A percentile compares a stretch with the other conserved stretches of the same genome.
phyloP scores from a whole-genome alignment of 2,797 vertebrate genomes.

The Podarcis lilfordi region DNA sequence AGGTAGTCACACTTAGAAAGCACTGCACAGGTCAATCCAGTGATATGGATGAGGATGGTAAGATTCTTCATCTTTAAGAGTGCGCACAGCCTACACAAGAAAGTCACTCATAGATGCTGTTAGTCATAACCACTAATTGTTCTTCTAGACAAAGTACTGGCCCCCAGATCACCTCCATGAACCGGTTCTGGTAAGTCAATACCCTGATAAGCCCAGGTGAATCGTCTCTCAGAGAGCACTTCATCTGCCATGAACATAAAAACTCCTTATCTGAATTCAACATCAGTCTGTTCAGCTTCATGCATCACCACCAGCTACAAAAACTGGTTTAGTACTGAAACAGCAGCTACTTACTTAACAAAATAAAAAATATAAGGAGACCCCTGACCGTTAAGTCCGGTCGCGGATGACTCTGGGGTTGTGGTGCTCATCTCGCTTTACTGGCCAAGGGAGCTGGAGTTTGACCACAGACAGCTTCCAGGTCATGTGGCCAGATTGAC shows the following conservation, averaged over 20 bases:
- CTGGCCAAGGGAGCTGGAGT: too few species aligned
- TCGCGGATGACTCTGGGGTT: too few species aligned
- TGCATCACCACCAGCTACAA: background rate
- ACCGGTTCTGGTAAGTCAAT: background rate
- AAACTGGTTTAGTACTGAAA: background rate
- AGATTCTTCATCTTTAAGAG: background rate
- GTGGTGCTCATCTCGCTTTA: too few species aligned
- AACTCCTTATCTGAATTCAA: background rate
- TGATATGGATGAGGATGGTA: background rate
- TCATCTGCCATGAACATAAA: background rate
- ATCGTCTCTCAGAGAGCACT: background rate
- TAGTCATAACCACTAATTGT: background rate
- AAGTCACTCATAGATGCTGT: background rate
- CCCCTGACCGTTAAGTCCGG: too few species aligned
- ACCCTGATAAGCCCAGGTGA: background rate
- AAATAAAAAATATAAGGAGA: background rate
- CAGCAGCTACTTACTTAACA: background rate
- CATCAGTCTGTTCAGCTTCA: background rate
- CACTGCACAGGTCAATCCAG: background rate
- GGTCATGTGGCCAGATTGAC: too few species aligned
- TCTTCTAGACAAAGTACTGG: background rate
- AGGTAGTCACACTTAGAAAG: background rate
- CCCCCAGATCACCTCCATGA: background rate
- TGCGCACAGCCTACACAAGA: background rate
- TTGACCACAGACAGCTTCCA: too few species aligned